These are phyloP conservation scores for Vireo griseus DNA, from an alignment of 2,797 vertebrate species.

Conservation along the genomic window DNA sequence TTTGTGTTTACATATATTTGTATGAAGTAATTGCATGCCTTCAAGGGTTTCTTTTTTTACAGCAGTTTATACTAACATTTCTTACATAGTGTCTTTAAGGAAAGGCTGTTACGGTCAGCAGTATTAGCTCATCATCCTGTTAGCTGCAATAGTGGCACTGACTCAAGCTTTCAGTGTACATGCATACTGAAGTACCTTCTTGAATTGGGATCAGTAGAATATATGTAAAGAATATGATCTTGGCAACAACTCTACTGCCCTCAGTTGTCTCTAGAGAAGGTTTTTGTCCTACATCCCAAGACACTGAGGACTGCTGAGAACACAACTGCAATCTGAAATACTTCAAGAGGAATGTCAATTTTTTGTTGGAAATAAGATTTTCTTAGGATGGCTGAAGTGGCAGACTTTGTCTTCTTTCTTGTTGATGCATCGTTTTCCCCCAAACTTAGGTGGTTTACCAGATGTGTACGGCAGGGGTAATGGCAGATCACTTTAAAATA, in stretches of 20 bases:
- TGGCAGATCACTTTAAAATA: background rate
- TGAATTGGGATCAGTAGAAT: background rate
- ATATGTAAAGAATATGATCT: background rate
- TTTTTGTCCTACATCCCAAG: background rate
- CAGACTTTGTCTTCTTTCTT: background rate
- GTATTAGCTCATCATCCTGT: background rate
- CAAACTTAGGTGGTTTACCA: background rate
- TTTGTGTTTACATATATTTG: background rate
- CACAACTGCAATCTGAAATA: background rate
- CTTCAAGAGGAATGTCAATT: background rate
- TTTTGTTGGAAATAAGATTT: background rate
- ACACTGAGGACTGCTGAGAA: background rate
- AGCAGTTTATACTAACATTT: constrained; percentile 45
- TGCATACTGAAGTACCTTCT: background rate
- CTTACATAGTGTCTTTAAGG: constrained; percentile 7
- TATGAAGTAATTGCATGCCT: constrained; percentile 55
- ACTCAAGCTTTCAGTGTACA: background rate
- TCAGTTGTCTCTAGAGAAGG: background rate
- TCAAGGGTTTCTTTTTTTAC: constrained; percentile 44
- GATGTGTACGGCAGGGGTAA: background rate
- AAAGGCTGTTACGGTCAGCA: background rate
- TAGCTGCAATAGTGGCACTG: background rate
- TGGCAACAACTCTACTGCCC: background rate
- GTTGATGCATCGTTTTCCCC: background rate
- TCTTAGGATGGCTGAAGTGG: background rate